A percentile compares a stretch with the other conserved stretches of the same genome.
phyloP scores from a whole-genome alignment of 1,140 invertebrate species.

The Drosophila pachea region DNA sequence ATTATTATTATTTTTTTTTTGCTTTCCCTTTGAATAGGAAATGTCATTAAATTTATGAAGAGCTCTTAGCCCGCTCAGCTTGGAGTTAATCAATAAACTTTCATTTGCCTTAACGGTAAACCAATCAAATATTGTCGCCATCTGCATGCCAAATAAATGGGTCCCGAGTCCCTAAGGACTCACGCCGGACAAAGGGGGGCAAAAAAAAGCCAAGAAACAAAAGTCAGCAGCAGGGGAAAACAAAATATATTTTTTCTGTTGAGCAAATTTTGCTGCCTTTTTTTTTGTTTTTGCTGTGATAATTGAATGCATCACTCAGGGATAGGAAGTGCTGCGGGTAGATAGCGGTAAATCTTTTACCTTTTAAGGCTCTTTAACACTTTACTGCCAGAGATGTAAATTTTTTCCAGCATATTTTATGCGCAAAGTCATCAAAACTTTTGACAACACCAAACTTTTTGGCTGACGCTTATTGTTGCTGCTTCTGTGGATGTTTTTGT shows the following conservation, averaged over 20 bases:
- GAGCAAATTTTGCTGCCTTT: conserved; percentile 12
- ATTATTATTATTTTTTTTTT: not conserved
- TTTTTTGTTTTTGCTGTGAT: conserved; percentile 28
- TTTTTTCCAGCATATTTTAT: conserved; percentile 67
- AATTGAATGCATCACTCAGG: conserved; percentile 73
- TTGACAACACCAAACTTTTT: conserved; percentile 49
- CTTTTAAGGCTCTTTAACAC: conserved; percentile 67
- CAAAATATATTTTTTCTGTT: not conserved
- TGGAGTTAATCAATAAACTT: conserved; percentile 20
- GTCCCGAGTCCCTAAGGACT: conserved; percentile 3
- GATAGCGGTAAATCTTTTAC: conserved; percentile 44
- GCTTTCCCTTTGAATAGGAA: not conserved
- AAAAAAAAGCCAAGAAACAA: conserved; percentile 7
- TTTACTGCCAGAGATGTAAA: conserved; percentile 60
- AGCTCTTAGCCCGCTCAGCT: conserved; percentile 3
- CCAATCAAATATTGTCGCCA: conserved; percentile 37
- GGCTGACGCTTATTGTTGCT: conserved; percentile 32
- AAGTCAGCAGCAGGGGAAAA: not conserved
- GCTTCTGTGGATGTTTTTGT: conserved; percentile 5
- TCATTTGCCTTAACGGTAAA: conserved; percentile 17
- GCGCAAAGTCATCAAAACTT: conserved; percentile 54
- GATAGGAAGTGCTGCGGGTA: not conserved
- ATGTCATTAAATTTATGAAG: conserved; percentile 24
- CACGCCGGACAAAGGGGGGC: not conserved
- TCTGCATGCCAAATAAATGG: conserved; percentile 32